Evolutionary conservation across 2,797 vertebrate species (phyloP).

Genomic region (Gymnodraco acuticeps): DNA sequence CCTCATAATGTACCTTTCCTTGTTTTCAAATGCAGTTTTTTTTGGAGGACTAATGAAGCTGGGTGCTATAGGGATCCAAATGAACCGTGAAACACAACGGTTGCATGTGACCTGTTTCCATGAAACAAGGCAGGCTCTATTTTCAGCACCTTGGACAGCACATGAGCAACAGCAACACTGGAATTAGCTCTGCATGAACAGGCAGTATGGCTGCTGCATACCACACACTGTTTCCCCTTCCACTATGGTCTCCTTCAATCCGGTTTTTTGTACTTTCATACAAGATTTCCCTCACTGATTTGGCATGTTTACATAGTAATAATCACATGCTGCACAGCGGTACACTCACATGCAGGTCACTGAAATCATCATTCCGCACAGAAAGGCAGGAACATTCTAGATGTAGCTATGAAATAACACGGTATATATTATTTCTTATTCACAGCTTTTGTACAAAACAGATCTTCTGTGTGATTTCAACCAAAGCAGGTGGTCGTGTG

Average conservation of each 20-base stretch:
- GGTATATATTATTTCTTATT: neutral
- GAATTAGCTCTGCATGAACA: constrained; percentile 39
- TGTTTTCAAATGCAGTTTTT: constrained; percentile 31
- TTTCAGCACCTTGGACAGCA: constrained; percentile 74
- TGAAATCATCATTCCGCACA: constrained; percentile 11
- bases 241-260: constrained; percentile 1
- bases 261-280: neutral
- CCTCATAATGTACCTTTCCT: constrained; percentile 21
- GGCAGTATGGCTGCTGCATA: neutral
- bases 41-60: constrained; percentile 46
- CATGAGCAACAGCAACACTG: constrained; percentile 52
- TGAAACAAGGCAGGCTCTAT: constrained; percentile 68
- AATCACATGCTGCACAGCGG: neutral
- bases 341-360: neutral
- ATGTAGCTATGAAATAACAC: neutral
- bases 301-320: neutral
- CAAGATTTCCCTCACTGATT: neutral
- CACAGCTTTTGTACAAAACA: constrained; percentile 4
- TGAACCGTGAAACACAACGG: constrained; percentile 52
- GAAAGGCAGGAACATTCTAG: neutral
- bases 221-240: neutral
- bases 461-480: constrained; percentile 4
- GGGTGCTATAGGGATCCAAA: constrained; percentile 32
- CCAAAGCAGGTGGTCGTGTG: constrained; percentile 56
- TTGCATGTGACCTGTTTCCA: constrained; percentile 72